Base-by-base conservation (phyloP, 1,140 invertebrate genomes). In the Laupala kohalensis region DNA sequence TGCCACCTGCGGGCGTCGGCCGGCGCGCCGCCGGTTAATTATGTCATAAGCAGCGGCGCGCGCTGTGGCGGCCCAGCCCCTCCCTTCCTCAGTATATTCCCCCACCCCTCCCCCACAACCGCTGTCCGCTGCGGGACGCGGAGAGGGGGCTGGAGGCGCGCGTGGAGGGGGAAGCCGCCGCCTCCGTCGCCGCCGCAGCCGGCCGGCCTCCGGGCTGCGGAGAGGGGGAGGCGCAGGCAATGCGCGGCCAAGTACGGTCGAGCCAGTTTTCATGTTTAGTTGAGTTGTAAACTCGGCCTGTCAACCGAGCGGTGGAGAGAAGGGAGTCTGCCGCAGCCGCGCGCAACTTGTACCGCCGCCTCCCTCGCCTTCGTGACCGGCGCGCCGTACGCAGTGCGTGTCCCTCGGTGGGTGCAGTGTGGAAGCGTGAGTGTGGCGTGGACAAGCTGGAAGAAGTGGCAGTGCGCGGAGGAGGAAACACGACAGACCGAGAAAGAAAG, bases 221-320 rank as follows among this genome's bases (percentile, higher is more conserved):
- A 24, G 65, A 26, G 65, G 27, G 15, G 29, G 67, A 68, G 67
- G 28, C 26, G 28, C 25, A 68, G 67, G 67, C 27, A 68, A 29
- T 68, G 29, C 67, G 27, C 27, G 67, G 15, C 27, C 67, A 15
- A 29, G 24, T 68, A 27, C 67, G 6, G 67, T n/a, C 28, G 69
- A 62, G 69, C 69, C 27, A 25, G 30, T 64, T 70, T 70, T 64
- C 53, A 70, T 53, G 69, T 62, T 70, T 70, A 70, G 69, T 70
- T 70, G 69, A 70, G 69, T 70, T 70, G 69, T 70, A 70, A 70
- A 70, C 29, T 53, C 69, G 37, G 69, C 27, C 30, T 63, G 37
- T 70, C 69, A 70, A 70, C 69, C 69, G 25, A 23, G 28, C 28
- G 13, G 29, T 12, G 26, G 67, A 15, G 67, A 25, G 27, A 23